A percentile compares a stretch with the other conserved stretches of the same genome.
Conservation (phyloP, 2,797 vertebrate genomes). For the Ctenosaura bakeri region DNA sequence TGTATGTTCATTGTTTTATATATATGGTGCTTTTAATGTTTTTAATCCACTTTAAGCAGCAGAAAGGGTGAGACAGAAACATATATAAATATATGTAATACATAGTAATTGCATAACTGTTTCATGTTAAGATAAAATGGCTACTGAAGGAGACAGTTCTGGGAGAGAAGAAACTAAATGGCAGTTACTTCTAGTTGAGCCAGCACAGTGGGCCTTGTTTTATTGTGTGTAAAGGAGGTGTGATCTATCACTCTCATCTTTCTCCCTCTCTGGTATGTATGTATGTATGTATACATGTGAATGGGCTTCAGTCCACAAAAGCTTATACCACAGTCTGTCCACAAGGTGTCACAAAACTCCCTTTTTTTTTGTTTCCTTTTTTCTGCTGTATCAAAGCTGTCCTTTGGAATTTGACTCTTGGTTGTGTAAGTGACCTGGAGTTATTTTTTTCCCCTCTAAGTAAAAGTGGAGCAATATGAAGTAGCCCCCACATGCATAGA, state of each 20-base stretch:
- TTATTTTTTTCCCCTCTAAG: too few relatives aligned
- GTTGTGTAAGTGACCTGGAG: not conserved
- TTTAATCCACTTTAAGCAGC: not conserved
- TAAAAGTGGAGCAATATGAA: too few relatives aligned
- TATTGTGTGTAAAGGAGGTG: not conserved
- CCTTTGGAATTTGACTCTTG: too few relatives aligned
- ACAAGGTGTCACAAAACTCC: not conserved
- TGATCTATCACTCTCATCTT: too few relatives aligned
- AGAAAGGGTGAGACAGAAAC: not conserved
- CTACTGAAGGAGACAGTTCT: not conserved
- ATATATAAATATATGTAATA: not conserved
- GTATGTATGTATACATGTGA: not conserved
- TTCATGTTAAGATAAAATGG: not conserved
- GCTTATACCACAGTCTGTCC: not conserved
- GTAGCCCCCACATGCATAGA: too few relatives aligned
- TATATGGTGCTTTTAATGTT: not conserved
- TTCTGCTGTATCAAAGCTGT: not conserved
- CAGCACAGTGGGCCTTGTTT: not conserved
- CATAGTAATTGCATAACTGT: not conserved
- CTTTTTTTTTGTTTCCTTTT: not conserved
- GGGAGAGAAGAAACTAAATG: not conserved
- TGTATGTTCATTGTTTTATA: not conserved
- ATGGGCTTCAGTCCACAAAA: not conserved
- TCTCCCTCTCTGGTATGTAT: not conserved
- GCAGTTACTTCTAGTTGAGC: not conserved